These are phyloP conservation scores for Nemotelus nigrinus DNA, from an alignment of 2,888 invertebrate species.

Conservation along the genomic window DNA sequence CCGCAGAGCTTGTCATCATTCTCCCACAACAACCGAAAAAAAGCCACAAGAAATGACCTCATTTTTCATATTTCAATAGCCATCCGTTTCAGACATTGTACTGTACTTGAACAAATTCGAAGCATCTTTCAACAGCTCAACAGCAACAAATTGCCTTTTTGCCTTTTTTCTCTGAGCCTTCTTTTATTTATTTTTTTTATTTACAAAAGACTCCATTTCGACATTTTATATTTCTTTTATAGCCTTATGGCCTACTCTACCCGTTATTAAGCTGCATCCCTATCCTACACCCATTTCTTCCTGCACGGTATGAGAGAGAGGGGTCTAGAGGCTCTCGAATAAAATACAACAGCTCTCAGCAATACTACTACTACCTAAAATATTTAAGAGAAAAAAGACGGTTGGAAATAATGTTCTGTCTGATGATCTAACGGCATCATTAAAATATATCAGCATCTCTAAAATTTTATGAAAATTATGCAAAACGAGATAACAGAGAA, in stretches of 20 bases:
- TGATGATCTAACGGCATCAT: background rate
- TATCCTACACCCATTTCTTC: too few relatives aligned
- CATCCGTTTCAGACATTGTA: too few relatives aligned
- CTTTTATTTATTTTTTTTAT: conserved; percentile 5
- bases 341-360: too few relatives aligned
- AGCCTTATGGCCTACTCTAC: background rate
- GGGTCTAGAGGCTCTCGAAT: too few relatives aligned
- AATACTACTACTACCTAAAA: too few relatives aligned
- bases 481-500: conserved; percentile 10
- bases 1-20: too few relatives aligned
- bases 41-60: too few relatives aligned
- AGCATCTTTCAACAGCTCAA: background rate
- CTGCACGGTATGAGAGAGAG: too few relatives aligned
- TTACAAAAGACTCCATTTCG: conserved; percentile 19
- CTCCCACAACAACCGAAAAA: too few relatives aligned
- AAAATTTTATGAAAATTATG: conserved; percentile 34
- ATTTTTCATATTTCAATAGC: too few relatives aligned
- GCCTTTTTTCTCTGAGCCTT: conserved; percentile 5
- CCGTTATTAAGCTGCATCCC: background rate
- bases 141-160: conserved; percentile 23
- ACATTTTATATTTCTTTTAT: conserved; percentile 1
- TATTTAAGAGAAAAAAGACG: too few relatives aligned
- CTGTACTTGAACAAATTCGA: background rate
- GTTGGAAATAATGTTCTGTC: too few relatives aligned
- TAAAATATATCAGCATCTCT: conserved; percentile 38